Evolutionary conservation across 2,797 vertebrate genomes (phyloP).

Genomic region (Eleutherodactylus coqui): DNA sequence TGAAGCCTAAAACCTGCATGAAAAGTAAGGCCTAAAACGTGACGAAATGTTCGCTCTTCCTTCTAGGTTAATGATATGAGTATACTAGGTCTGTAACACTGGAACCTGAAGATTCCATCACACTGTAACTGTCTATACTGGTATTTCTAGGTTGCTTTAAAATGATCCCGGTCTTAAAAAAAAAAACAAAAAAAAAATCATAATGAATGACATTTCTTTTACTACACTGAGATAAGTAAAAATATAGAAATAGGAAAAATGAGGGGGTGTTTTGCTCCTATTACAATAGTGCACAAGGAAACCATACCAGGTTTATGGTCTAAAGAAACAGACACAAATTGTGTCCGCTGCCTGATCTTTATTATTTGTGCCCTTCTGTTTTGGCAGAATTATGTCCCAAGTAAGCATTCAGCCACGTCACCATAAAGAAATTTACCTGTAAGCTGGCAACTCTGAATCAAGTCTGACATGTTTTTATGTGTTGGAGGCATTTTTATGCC

Average conservation of each 20-base stretch:
- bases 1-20: constrained; percentile 72
- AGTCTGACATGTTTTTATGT: constrained; percentile 64
- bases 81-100: constrained; percentile 75
- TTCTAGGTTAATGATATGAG: constrained; percentile 73
- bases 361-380: constrained; percentile 73
- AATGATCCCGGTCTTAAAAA: constrained; percentile 73
- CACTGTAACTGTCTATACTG: constrained; percentile 74
- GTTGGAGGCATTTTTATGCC: constrained; percentile 33
- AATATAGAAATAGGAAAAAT: constrained; percentile 65
- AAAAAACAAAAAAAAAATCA: background rate
- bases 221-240: background rate
- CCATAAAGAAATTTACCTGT: constrained; percentile 76
- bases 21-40: constrained; percentile 80
- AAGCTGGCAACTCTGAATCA: constrained; percentile 70
- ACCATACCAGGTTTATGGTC: constrained; percentile 78
- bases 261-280: constrained; percentile 72
- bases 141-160: constrained; percentile 73
- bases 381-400: constrained; percentile 78
- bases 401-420: constrained; percentile 77
- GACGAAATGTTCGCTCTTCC: constrained; percentile 74
- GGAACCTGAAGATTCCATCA: constrained; percentile 78
- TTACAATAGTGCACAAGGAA: constrained; percentile 81
- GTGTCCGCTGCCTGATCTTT: constrained; percentile 70
- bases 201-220: background rate
- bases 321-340: constrained; percentile 74